phyloP scores from a whole-genome alignment of 1,140 invertebrate species.

The Pygmarrhopalites habei region DNA sequence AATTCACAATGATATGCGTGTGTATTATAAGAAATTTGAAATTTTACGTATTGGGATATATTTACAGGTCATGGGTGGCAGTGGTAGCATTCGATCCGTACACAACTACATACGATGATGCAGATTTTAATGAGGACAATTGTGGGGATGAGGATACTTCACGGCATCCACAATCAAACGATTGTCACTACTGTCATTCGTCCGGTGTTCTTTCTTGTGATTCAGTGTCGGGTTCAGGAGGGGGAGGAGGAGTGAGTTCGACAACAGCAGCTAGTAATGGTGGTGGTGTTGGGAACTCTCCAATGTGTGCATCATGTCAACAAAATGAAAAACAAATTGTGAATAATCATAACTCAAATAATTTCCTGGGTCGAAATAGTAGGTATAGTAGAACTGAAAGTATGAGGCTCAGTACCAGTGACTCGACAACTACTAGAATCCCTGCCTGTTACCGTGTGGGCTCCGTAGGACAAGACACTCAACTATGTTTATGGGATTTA shows the following conservation, averaged over 20 bases:
- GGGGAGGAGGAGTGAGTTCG: conserved; percentile 22
- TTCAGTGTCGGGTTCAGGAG: conserved; percentile 43
- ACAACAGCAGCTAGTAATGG: not conserved
- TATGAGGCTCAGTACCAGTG: conserved; percentile 27
- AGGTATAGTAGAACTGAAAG: conserved; percentile 15
- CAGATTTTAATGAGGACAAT: conserved; percentile 41
- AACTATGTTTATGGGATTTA: conserved; percentile 96
- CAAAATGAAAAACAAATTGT: conserved; percentile 17
- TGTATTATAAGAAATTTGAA: too few species aligned
- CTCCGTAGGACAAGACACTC: conserved; percentile 97
- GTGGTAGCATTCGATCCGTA: conserved; percentile 95
- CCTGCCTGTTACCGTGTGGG: conserved; percentile 76
- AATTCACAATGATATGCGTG: not conserved
- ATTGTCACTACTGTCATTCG: conserved; percentile 39
- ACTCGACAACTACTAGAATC: conserved; percentile 25
- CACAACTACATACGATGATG: conserved; percentile 57
- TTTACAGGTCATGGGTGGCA: conserved; percentile 86
- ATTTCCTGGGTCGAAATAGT: conserved; percentile 41
- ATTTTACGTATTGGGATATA: not conserved
- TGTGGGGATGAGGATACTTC: conserved; percentile 22
- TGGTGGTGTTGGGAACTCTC: not conserved
- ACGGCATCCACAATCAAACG: conserved; percentile 32
- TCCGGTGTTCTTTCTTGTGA: conserved; percentile 47
- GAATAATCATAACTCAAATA: not conserved
- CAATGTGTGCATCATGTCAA: conserved; percentile 13